Evolutionary conservation across 2,888 invertebrate species (phyloP).

Genomic region (Sympetrum striolatum): DNA sequence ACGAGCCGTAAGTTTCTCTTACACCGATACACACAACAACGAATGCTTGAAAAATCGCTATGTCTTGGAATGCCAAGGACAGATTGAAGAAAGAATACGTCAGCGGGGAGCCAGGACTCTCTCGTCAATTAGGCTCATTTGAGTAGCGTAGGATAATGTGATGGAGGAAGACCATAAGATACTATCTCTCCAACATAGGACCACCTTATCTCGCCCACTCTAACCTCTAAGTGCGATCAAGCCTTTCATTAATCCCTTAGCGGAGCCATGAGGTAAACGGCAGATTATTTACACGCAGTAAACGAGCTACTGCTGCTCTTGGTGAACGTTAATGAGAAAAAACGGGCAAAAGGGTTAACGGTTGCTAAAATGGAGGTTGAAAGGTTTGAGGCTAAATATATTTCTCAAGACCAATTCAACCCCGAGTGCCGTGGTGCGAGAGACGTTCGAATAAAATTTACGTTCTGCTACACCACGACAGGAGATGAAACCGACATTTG

Average conservation of each 20-base stretch:
- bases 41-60: too few relatives aligned
- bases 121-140: background rate
- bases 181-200: constrained; percentile 11
- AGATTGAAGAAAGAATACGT: too few relatives aligned
- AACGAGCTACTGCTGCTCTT: background rate
- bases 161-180: constrained; percentile 28
- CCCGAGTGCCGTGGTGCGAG: background rate
- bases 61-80: too few relatives aligned
- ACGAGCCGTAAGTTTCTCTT: too few relatives aligned
- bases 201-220: constrained; percentile 1
- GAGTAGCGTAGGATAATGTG: background rate
- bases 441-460: background rate
- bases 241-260: constrained; percentile 1
- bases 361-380: background rate
- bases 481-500: background rate
- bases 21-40: too few relatives aligned
- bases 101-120: background rate
- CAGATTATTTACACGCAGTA: background rate
- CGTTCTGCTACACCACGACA: background rate
- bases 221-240: background rate
- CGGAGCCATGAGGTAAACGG: background rate
- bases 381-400: constrained; percentile 10
- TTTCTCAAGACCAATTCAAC: constrained; percentile 20
- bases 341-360: background rate
- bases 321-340: background rate